Conservation (phyloP, 2,888 invertebrate species). For the Auanema freiburgensis region DNA sequence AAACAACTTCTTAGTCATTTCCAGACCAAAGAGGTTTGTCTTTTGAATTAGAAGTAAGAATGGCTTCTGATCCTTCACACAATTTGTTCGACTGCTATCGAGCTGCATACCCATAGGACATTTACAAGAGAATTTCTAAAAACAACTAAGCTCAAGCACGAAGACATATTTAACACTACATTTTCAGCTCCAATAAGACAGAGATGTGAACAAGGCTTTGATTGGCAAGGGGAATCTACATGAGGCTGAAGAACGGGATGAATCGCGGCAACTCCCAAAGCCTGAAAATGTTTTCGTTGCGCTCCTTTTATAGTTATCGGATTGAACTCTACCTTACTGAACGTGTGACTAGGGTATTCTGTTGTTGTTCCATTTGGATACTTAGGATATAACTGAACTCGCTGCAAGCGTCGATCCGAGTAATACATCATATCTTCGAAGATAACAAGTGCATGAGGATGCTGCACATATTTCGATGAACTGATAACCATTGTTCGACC, state of each 20-base stretch:
- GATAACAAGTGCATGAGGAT: constrained; percentile 89
- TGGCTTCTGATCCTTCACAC: constrained; percentile 77
- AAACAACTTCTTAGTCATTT: constrained; percentile 75
- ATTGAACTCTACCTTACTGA: constrained; percentile 73
- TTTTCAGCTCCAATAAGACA: constrained; percentile 78
- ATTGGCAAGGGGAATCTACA: constrained; percentile 74
- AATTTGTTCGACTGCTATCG: constrained; percentile 52
- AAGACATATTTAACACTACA: constrained; percentile 13
- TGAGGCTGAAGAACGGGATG: constrained; percentile 88
- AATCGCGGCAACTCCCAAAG: constrained; percentile 89
- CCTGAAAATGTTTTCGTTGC: constrained; percentile 65
- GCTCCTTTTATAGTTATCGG: constrained; percentile 15
- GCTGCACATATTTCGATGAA: constrained; percentile 78
- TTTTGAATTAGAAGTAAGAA: constrained; percentile 90
- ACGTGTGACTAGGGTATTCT: constrained; percentile 76
- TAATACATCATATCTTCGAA: constrained; percentile 96
- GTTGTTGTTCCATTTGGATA: constrained; percentile 62
- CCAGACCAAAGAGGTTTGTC: constrained; percentile 76
- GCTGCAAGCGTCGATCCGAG: constrained; percentile 66
- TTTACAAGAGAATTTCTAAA: constrained; percentile 76
- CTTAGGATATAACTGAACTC: constrained; percentile 61
- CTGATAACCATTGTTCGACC: constrained; percentile 63
- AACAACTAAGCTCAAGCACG: background rate
- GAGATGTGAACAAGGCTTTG: constrained; percentile 81
- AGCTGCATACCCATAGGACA: constrained; percentile 79